Percentiles rank a stretch among this genome's conserved stretches.
Conservation (phyloP, 2,888 invertebrate species). For the Stenichneumon culpator region DNA sequence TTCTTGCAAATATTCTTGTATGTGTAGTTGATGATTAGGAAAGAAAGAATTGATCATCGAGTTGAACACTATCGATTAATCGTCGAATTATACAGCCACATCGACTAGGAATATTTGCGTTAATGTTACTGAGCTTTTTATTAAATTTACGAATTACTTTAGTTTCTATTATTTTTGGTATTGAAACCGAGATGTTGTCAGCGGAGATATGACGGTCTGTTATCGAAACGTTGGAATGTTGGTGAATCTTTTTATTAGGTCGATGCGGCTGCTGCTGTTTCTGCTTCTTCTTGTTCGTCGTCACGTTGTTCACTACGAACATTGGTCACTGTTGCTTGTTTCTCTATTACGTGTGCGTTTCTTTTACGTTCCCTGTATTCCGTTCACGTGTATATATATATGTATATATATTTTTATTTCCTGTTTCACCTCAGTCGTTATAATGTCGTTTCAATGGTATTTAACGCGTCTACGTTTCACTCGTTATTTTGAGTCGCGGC, state of each 20-base stretch:
- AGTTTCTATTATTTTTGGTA: slow-evolving; percentile 59
- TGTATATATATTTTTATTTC: not conserved
- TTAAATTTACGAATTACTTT: slow-evolving; percentile 71
- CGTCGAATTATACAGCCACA: slow-evolving; percentile 76
- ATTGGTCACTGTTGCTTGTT: slow-evolving; percentile 69
- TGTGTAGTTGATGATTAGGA: slow-evolving; percentile 58
- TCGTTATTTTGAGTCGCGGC: slow-evolving; percentile 73
- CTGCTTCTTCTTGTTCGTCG: slow-evolving; percentile 55
- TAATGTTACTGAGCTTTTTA: slow-evolving; percentile 69
- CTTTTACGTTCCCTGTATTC: slow-evolving; percentile 59
- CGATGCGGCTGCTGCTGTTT: slow-evolving; percentile 50
- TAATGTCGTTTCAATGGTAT: slow-evolving; percentile 8
- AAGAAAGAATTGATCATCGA: slow-evolving; percentile 69
- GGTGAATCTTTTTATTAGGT: slow-evolving; percentile 37
- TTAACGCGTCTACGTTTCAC: slow-evolving; percentile 59
- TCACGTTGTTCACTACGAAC: slow-evolving; percentile 65
- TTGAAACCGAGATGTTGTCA: slow-evolving; percentile 45
- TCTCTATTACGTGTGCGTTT: slow-evolving; percentile 59
- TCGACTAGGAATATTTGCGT: slow-evolving; percentile 71
- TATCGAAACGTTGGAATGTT: slow-evolving; percentile 47
- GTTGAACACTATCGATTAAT: slow-evolving; percentile 80
- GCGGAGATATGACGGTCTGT: slow-evolving; percentile 49
- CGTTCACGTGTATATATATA: slow-evolving; percentile 20
- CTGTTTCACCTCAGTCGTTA: slow-evolving; percentile 15
- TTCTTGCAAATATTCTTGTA: slow-evolving; percentile 28